These are phyloP conservation scores for Adineta ricciae DNA, from an alignment of 2,888 invertebrate genomes.

Conservation along the genomic window DNA sequence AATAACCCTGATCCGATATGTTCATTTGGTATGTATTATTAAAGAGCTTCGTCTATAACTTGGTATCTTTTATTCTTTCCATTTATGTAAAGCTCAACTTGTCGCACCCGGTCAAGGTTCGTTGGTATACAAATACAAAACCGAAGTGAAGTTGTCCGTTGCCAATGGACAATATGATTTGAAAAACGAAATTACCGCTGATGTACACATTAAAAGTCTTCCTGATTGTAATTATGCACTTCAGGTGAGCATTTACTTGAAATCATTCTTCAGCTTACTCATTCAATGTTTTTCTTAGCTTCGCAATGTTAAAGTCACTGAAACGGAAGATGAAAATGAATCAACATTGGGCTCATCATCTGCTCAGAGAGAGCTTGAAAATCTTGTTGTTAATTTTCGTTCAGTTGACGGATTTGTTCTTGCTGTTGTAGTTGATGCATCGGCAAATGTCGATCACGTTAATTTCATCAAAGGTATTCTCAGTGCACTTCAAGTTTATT, in stretches of 20 bases:
- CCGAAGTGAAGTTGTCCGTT: constrained; percentile 7
- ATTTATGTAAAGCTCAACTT: not conserved
- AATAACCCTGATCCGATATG: not conserved
- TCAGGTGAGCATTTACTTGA: not conserved
- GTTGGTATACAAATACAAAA: not conserved
- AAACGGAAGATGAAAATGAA: not conserved
- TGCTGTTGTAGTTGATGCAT: not conserved
- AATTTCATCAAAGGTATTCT: constrained; percentile 4
- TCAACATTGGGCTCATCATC: not conserved
- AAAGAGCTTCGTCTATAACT: not conserved
- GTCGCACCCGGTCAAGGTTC: not conserved
- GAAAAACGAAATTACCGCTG: not conserved
- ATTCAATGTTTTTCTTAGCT: not conserved
- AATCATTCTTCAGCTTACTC: not conserved
- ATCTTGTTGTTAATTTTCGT: not conserved
- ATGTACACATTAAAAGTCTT: constrained; percentile 11
- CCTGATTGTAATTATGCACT: not conserved
- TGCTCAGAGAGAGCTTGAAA: not conserved
- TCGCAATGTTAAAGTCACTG: not conserved
- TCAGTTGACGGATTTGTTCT: not conserved
- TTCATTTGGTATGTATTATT: not conserved
- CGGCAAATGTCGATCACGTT: not conserved
- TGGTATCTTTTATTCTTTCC: not conserved
- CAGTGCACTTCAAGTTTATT: not conserved
- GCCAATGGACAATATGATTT: not conserved